Evolutionary conservation across 2,113 vertebrate genomes (phyloP), one percentile per base, ranked within the genome.

Genomic region (Rhinoderma darwinii): DNA sequence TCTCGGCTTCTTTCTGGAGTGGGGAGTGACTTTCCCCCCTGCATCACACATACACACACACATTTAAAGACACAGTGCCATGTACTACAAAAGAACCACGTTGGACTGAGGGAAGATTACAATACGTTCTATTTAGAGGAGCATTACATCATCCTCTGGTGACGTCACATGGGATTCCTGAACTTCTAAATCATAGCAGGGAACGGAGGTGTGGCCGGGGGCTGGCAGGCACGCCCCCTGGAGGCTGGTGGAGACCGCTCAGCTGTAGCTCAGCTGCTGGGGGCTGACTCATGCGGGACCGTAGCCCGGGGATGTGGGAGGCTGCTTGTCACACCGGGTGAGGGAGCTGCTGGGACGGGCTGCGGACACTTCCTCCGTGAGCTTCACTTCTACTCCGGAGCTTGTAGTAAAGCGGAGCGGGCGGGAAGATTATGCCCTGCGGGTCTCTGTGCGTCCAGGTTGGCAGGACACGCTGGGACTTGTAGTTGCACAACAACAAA

Each of bases 131-230:
- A 99, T 99, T 99, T 98, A 97, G 96, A 98, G 97, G 95, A 96
- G 96, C 97, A 99, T 99, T 97, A 99, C 97, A 97, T 99, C 97
- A 98, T 95, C 97, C 95, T 93, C 56, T 88, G 95, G 96, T 99
- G 97, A 99, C 97, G 97, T 99, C 97, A 98, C 97, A 97, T 98
- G 97, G 97, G 97, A 99, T 99, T 99, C 97, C 97, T 99, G 97
- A 98, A 98, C 96, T 98, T 98, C 97, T 98, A 98, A 98, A 98
- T 98, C 97, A 98, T 98, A 96, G 97, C 96, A 96, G 94, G 89
- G 89, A 81, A 91, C 90, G 91, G 91, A 79, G 72, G 91, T 87
- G 91, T 82, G 79, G 25, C 66, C 88, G 15, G 90, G 89, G 87
- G 84, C 88, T 56, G 87, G 91, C 81, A 80, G 78, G 82, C 83